Evolutionary conservation across 2,888 invertebrate species (phyloP).

Genomic region (Dolichopus griseipennis): DNA sequence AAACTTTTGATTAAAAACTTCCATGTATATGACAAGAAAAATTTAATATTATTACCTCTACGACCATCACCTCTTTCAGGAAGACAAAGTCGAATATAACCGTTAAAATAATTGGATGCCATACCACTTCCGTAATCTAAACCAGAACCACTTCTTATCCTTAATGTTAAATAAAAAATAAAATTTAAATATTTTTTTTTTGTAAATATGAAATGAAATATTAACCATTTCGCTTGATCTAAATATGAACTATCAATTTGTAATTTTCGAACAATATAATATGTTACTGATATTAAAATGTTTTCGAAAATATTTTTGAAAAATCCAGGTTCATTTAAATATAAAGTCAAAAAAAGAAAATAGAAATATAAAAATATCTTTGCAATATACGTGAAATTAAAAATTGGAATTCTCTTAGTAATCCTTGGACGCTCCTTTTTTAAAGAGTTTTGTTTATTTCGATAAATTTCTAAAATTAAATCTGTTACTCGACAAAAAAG

Average conservation of each 20-base stretch:
- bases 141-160: slow-evolving; percentile 23
- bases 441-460: background rate
- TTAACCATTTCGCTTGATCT: background rate
- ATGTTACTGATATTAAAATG: too few relatives aligned
- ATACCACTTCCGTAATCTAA: slow-evolving; percentile 37
- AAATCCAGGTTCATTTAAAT: too few relatives aligned
- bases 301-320: too few relatives aligned
- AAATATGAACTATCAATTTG: background rate
- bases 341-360: too few relatives aligned
- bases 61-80: slow-evolving; percentile 22
- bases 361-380: background rate
- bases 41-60: slow-evolving; percentile 13
- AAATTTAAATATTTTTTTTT: too few relatives aligned
- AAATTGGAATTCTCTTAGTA: too few relatives aligned
- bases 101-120: slow-evolving; percentile 38
- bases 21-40: too few relatives aligned
- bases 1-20: too few relatives aligned
- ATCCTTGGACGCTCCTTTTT: too few relatives aligned
- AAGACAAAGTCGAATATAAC: slow-evolving; percentile 33
- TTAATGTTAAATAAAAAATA: too few relatives aligned
- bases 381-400: background rate
- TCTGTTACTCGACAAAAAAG: background rate
- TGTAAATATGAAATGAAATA: too few relatives aligned
- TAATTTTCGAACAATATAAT: too few relatives aligned
- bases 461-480: background rate